These are phyloP conservation scores for Phenganax subtilis DNA, from an alignment of 92 coral and sea anemone genomes.

Conservation along the genomic window DNA sequence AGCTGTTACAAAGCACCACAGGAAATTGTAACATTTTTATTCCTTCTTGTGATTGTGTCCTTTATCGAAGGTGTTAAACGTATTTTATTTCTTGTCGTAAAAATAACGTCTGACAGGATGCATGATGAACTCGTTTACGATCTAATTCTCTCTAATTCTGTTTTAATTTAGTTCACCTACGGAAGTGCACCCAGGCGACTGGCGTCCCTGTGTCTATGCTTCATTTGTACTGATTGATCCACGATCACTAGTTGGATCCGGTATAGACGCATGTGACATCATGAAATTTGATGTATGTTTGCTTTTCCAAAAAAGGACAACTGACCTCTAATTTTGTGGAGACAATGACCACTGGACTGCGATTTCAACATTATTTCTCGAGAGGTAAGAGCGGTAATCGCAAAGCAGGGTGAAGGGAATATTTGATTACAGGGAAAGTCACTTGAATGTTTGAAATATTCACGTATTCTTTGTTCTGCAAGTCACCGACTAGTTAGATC, in stretches of 20 bases:
- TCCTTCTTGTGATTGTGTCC: not conserved
- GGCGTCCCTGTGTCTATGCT: constrained; percentile 37
- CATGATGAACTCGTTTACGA: constrained; percentile 11
- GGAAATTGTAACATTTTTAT: constrained; percentile 4
- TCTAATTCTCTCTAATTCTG: constrained; percentile 17
- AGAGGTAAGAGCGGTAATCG: too few species aligned
- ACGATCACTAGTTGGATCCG: constrained; percentile 23
- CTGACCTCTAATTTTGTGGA: not conserved
- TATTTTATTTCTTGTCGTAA: not conserved
- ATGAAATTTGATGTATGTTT: not conserved
- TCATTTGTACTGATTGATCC: constrained; percentile 30
- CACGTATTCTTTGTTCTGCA: too few species aligned
- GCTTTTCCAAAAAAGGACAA: too few species aligned
- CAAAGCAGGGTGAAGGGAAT: too few species aligned
- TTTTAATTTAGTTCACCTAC: constrained; percentile 18
- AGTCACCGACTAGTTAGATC: too few species aligned
- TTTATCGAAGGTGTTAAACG: not conserved
- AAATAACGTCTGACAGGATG: constrained; percentile 24
- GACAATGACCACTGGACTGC: too few species aligned
- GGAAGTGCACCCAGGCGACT: constrained; percentile 37
- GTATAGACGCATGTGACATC: constrained; percentile 17
- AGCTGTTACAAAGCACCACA: not conserved
- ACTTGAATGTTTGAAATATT: too few species aligned
- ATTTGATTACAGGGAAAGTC: too few species aligned
- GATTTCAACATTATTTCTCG: too few species aligned